Evolutionary conservation across 2,113 vertebrate species (phyloP).

Genomic region (Telmatochromis brachygnathus): DNA sequence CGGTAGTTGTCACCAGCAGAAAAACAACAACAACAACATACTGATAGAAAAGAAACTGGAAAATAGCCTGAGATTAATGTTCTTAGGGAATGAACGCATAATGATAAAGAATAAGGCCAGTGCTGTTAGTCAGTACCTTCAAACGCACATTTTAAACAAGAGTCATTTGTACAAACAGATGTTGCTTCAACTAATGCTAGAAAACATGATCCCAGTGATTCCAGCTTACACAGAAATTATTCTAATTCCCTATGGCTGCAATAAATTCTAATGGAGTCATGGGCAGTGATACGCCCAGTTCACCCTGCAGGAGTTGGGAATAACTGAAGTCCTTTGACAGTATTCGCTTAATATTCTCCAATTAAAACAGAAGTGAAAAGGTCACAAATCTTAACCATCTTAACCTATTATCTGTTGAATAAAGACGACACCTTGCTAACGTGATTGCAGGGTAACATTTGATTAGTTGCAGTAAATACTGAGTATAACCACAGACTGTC

Average conservation of each 20-base stretch:
- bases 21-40: neutral
- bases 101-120: neutral
- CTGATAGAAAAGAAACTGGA: neutral
- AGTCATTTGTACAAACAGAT: neutral
- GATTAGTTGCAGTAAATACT: neutral
- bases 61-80: neutral
- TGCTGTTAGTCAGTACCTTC: neutral
- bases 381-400: neutral
- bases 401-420: neutral
- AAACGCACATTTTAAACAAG: neutral
- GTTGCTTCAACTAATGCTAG: neutral
- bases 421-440: neutral
- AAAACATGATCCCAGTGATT: neutral
- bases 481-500: neutral
- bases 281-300: neutral
- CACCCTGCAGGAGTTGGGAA: neutral
- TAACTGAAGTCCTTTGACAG: neutral
- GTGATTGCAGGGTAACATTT: neutral
- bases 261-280: neutral
- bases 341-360: neutral
- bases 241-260: neutral
- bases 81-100: neutral
- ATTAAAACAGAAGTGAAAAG: neutral
- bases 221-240: neutral
- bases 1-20: neutral